Evolutionary conservation across 1,140 invertebrate species (phyloP), one percentile per base, ranked within the genome.

Genomic region (Heterodera schachtii): DNA sequence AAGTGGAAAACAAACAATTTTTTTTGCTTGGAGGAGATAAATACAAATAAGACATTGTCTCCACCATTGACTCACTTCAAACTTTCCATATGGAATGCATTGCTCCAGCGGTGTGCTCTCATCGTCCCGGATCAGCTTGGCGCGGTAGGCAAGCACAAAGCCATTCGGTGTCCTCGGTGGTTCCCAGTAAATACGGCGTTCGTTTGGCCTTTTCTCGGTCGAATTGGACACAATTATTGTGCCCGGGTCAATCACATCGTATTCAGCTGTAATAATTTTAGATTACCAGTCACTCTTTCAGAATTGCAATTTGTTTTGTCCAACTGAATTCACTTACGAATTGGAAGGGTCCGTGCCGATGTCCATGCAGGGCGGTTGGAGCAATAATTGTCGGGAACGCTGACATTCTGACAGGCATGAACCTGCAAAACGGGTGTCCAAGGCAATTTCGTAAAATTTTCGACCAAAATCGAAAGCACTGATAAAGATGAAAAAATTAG

Each of bases 121-220:
- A 3, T 70, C 75, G 60, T 76, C 77, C 11, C 73, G 70, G 60
- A 47, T 82, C 21, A 90, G 71, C 52, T 74, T 86, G 1, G 81
- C 83, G 49, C 69, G 49, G 81, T 88, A 90, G 11, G 81, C 86
- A 8, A 84, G 60, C 16, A 89, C 70, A 69, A 73, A 71, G n/a
- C 88, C 88, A 70, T 89, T 89, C 13, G 89, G 84, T 49, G 83
- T 75, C 66, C 74, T 21, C 11, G 88, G 87, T 4, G 77, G 67
- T 43, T 75, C 21, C 87, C 88, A 88, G 75, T 82, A 77, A 46
- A 90, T 84, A 0, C 52, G 31, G 21, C 73, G 43, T 13, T 80
- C 78, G n/a, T 80, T 79, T 6, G 60, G n/a, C 44, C 57, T 47
- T 41, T 69, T n/a, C 19, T 67, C 75, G 57, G 84, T 90, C 31